These are phyloP conservation scores for Artibeus lituratus DNA, from an alignment of 2,797 vertebrate species.

Conservation along the genomic window DNA sequence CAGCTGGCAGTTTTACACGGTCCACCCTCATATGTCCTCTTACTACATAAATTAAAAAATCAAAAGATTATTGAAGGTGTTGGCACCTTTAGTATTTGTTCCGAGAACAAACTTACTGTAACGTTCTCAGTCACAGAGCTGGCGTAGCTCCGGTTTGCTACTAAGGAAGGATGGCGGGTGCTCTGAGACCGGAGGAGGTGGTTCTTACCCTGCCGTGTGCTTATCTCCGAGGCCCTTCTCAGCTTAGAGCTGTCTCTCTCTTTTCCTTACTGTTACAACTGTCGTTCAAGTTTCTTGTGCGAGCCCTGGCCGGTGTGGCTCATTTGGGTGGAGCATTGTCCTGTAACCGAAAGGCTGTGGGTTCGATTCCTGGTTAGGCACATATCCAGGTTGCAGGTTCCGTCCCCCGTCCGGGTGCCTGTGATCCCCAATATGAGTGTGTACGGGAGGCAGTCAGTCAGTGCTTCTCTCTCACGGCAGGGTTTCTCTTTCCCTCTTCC, in stretches of 20 bases:
- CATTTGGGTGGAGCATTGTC: background rate
- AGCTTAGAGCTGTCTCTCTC: background rate
- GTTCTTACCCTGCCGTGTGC: background rate
- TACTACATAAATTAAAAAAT: background rate
- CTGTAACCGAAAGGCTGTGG: background rate
- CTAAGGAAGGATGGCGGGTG: accelerated
- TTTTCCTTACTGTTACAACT: background rate
- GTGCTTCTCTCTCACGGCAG: background rate
- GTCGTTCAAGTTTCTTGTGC: background rate
- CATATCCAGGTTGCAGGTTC: background rate
- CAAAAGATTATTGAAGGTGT: background rate
- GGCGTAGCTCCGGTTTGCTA: background rate
- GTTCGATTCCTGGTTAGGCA: background rate
- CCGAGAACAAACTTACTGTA: background rate
- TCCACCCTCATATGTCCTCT: background rate
- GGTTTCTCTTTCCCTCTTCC: background rate
- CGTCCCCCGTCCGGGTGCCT: too few relatives aligned
- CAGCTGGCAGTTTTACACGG: background rate
- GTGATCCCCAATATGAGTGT: background rate
- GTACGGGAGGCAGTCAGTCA: background rate
- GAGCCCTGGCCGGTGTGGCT: background rate
- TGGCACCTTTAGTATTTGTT: background rate
- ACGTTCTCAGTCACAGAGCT: background rate
- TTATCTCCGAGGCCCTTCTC: background rate
- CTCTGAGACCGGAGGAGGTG: background rate